phyloP scores from a whole-genome alignment of 1,140 invertebrate genomes.

The Dryas iulia region DNA sequence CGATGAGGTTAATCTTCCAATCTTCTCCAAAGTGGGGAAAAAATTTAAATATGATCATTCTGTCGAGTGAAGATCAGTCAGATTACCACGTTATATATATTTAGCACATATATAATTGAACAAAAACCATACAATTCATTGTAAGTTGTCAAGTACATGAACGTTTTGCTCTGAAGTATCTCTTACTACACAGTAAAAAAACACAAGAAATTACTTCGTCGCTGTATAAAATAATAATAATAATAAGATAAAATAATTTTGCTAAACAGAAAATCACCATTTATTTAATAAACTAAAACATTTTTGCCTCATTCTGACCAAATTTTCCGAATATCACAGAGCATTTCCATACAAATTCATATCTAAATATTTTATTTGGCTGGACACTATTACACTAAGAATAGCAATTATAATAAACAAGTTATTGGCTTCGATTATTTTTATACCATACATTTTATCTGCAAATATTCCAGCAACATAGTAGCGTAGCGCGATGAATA shows the following conservation, averaged over 20 bases:
- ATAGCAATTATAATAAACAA: constrained; percentile 36
- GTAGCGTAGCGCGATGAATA: constrained; percentile 60
- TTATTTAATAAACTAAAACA: neutral
- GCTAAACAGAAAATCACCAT: neutral
- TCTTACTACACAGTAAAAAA: neutral
- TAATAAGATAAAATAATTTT: neutral
- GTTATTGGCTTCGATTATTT: constrained; percentile 44
- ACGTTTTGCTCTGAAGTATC: no score
- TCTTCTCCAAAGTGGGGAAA: no score
- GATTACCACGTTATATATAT: no score
- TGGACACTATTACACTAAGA: constrained; percentile 23
- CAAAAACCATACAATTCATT: no score
- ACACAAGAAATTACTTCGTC: neutral
- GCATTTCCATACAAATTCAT: constrained; percentile 7
- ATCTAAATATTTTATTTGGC: constrained; percentile 20
- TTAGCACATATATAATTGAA: no score
- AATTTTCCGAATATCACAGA: neutral
- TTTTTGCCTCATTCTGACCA: constrained; percentile 9
- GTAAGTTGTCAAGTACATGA: no score
- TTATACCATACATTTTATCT: constrained; percentile 42
- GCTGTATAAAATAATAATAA: neutral
- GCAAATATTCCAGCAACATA: constrained; percentile 55
- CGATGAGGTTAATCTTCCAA: no score
- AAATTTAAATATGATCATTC: no score
- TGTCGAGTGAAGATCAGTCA: no score